Percentiles rank a stretch among this genome's conserved stretches.
These are phyloP conservation scores for Proisotoma minuta DNA, from an alignment of 2,888 invertebrate species.

Conservation along the genomic window DNA sequence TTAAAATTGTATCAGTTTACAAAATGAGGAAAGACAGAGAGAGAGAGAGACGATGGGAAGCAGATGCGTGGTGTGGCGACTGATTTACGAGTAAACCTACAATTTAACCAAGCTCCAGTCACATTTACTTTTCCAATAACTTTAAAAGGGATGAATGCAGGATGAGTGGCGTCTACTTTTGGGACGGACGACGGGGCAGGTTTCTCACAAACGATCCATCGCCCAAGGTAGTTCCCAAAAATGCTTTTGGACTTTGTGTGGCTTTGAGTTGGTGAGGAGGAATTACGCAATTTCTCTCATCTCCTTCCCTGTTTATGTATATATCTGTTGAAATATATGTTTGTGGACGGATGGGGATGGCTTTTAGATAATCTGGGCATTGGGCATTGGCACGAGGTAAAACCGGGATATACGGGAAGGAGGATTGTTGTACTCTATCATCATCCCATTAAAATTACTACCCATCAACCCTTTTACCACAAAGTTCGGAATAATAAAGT, in stretches of 20 bases:
- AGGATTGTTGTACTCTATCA: conserved; percentile 18
- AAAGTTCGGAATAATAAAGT: conserved; percentile 4
- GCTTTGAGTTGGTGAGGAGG: conserved; percentile 8
- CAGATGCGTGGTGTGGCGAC: too few species aligned
- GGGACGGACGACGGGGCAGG: conserved; percentile 10
- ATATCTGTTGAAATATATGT: too few species aligned
- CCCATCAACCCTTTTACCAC: conserved; percentile 2
- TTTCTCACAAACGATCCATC: not conserved
- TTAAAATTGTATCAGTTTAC: too few species aligned
- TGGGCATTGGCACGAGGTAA: conserved; percentile 12
- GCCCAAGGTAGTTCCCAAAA: conserved; percentile 13
- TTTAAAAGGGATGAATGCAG: not conserved
- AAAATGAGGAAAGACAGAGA: too few species aligned
- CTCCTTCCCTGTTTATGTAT: not conserved
- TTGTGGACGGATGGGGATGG: conserved; percentile 10
- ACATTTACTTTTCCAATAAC: not conserved
- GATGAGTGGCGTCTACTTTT: not conserved
- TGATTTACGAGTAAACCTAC: too few species aligned
- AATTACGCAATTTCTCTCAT: conserved; percentile 17
- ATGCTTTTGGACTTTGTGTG: conserved; percentile 6
- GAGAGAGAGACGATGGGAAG: too few species aligned
- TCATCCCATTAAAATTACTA: conserved; percentile 20
- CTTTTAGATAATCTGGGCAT: conserved; percentile 18
- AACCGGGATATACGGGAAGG: conserved; percentile 8
- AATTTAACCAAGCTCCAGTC: too few species aligned